Base-by-base conservation (phyloP, 2,888 invertebrate species). In the Odontocerum albicorne region DNA sequence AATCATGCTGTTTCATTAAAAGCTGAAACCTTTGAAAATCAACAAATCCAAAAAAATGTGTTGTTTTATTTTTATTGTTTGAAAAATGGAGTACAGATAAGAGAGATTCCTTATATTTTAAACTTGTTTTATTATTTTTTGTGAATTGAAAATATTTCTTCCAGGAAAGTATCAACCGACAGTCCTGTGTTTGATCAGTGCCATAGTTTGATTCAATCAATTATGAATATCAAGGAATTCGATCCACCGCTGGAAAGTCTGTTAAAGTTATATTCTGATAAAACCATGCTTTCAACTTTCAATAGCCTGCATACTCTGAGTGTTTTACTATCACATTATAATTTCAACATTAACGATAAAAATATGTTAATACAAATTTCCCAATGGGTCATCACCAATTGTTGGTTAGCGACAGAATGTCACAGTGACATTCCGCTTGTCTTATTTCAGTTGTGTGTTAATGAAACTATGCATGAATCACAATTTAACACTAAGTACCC, bases 201-300 rank as follows among this genome's bases (percentile, higher is more conserved):
- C 33, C 77, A 77, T 62, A 62, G 60, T n/a, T 67, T 73, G 35
- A 64, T 77, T 36, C 70, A 71, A 61, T 40, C 62, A 3, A 62
- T 78, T 57, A 62, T 77, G 53, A 62, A 63, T 20, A 60, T 66
- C 12, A 64, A 69, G 45, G 58, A 64, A 13, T 62, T 76, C 47
- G 71, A 70, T 57, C 62, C 66, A 49, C 67, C 68, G 35, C 64
- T 70, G 4, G 68, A 71, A 55, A 66, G 72, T 3, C 61, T 77
- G n/a, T 63, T 74, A 15, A 71, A 72, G 62, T 63, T 74, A 17
- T 77, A 76, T 53, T 64, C 67, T 13, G 76, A 77, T 49, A 72
- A 69, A 57, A 72, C 70, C 43, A 74, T 77, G 71, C 73, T 73
- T 2, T 68, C 72, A 3, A 73, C 70, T 13, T 64, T 66, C 27